Evolutionary conservation across 1,140 invertebrate genomes (phyloP), one percentile per base, ranked within the genome.

Genomic region (Drosophila sucinea): DNA sequence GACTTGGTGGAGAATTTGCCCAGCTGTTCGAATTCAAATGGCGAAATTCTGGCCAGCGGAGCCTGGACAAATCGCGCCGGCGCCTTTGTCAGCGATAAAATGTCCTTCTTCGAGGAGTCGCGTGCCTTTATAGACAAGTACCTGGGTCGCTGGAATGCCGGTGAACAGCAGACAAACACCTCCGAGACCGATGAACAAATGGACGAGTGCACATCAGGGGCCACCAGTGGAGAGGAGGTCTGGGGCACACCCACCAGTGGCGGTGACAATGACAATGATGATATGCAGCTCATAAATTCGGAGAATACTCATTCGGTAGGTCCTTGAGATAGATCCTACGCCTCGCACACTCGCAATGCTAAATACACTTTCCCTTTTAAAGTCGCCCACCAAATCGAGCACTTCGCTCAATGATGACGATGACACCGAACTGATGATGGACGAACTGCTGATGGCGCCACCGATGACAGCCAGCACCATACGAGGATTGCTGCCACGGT

Each of bases 191-290:
- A 94, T 60, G 91, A 94, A 54, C 81, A 81, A 69, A 90, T 79
- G 94, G 95, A 96, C 64, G 94, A 95, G 10, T 95, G 95, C 60
- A 95, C 94, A 0, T 96, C 96, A 44, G 96, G 96, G 0, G 96
- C 95, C 0, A 95, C 95, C 11, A 96, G 96, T 2, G 96, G 96
- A 0, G 96, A 97, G 90, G 96, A 97, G 85, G 95, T 96, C 33
- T 97, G 96, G 96, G 96, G 96, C 1, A 97, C 96, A 1, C 96
- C 96, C 2, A 97, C 96, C 1, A 97, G 96, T 67, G 96, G 96
- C 2, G 96, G 96, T 17, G 94, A 96, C 5, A 95, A 96, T 77
- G 96, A 96, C 60, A 96, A 96, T 71, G 85, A 96, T 67, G 96
- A 96, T 73, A 76, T 92, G 57, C 90, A 93, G 51, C 93, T 94